These are phyloP conservation scores for Drosophila rufa DNA, from an alignment of 1,140 invertebrate species.

Conservation along the genomic window DNA sequence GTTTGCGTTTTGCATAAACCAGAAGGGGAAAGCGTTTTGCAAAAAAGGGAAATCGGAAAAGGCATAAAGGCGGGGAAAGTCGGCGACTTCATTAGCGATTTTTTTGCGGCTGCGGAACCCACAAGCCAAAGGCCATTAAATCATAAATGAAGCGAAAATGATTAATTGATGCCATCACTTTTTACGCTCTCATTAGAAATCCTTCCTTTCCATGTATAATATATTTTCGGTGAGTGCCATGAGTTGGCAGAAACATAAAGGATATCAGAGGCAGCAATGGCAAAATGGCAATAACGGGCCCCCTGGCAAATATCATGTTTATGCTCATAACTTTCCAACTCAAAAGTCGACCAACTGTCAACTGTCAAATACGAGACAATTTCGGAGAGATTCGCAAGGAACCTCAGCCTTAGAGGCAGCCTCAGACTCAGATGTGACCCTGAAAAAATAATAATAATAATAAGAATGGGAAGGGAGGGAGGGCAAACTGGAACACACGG, in stretches of 20 bases:
- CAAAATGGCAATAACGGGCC: slow-evolving; percentile 47
- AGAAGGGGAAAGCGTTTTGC: slow-evolving; percentile 3
- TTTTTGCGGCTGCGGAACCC: slow-evolving; percentile 24
- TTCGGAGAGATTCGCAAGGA: slow-evolving; percentile 36
- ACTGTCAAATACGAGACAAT: slow-evolving; percentile 81
- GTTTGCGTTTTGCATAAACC: slow-evolving; percentile 79
- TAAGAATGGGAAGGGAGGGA: slow-evolving; percentile 11
- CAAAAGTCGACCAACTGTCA: slow-evolving; percentile 83
- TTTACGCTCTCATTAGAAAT: slow-evolving; percentile 30
- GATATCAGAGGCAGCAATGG: slow-evolving; percentile 22
- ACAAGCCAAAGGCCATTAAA: slow-evolving; percentile 39
- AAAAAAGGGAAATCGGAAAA: neutral
- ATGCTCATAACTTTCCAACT: slow-evolving; percentile 83
- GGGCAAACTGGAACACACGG: slow-evolving; percentile 72
- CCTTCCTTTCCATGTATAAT: neutral
- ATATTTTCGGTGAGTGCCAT: slow-evolving; percentile 5
- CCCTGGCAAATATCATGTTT: slow-evolving; percentile 71
- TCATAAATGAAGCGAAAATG: slow-evolving; percentile 40
- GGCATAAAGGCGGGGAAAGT: neutral
- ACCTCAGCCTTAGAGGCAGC: slow-evolving; percentile 22
- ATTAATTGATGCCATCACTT: slow-evolving; percentile 44
- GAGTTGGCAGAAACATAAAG: slow-evolving; percentile 46
- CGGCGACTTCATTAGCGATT: slow-evolving; percentile 64
- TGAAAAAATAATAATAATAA: slow-evolving; percentile 55
- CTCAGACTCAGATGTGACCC: slow-evolving; percentile 57